Conservation (phyloP, 2,797 vertebrate genomes). For the Microctenopoma steveboyesi region DNA sequence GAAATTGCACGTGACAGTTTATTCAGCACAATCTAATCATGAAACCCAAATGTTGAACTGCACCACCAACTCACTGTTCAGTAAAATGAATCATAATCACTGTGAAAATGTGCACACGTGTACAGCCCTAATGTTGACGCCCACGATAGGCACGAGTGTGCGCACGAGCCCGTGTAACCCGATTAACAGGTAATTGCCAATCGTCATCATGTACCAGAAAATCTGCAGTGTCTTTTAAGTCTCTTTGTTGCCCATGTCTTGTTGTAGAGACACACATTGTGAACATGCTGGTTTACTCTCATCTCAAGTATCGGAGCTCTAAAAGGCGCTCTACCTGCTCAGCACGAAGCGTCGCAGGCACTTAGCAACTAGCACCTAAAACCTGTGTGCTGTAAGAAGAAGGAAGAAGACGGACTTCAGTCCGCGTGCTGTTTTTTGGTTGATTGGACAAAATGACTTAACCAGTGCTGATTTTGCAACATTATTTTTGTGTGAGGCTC, state of each 20-base stretch:
- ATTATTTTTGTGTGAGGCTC: conserved; percentile 3
- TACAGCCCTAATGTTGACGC: conserved; percentile 16
- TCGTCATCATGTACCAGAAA: conserved; percentile 46
- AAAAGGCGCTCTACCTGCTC: not conserved
- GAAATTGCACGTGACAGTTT: conserved; percentile 4
- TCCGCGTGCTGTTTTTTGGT: too few relatives aligned
- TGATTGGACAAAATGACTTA: not conserved
- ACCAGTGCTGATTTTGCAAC: not conserved
- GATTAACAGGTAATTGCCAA: conserved; percentile 53
- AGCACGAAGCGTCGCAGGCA: not conserved
- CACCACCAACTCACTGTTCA: conserved; percentile 9
- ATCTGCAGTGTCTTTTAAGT: conserved; percentile 33
- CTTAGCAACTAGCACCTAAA: not conserved
- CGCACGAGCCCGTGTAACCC: conserved; percentile 44
- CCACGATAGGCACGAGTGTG: conserved; percentile 12
- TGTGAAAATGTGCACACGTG: conserved; percentile 14
- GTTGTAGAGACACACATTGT: too few relatives aligned
- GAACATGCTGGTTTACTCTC: not conserved
- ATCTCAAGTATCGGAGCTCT: not conserved
- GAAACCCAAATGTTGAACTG: conserved; percentile 15
- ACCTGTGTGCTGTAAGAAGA: not conserved
- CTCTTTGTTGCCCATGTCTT: conserved; percentile 14
- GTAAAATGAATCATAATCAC: conserved; percentile 24
- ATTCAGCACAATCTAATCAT: conserved; percentile 2
- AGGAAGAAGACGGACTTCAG: too few relatives aligned